Conservation (phyloP, 2,113 vertebrate species). For the Scytalopus superciliaris region DNA sequence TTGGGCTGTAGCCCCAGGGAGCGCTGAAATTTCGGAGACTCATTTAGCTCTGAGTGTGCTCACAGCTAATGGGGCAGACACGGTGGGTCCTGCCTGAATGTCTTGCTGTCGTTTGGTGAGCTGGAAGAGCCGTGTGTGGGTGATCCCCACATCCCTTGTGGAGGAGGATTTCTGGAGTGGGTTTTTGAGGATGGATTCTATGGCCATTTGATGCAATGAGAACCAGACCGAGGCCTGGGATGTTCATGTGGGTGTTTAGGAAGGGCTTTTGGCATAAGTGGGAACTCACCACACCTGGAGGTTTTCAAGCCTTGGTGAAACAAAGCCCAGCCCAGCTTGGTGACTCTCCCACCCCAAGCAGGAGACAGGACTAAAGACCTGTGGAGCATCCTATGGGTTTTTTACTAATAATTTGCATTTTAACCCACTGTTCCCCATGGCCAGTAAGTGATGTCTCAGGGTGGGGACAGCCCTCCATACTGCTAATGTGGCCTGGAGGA, state of each 20-base stretch:
- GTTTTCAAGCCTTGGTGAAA: not conserved
- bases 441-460: fast-evolving
- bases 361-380: not conserved
- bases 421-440: fast-evolving
- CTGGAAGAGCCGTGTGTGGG: fast-evolving
- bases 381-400: not conserved
- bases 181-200: fast-evolving
- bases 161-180: not conserved
- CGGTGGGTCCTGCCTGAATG: not conserved
- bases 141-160: not conserved
- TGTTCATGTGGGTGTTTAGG: not conserved
- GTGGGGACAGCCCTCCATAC: fast-evolving
- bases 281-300: not conserved
- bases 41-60: not conserved
- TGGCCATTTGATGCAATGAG: fast-evolving
- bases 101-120: fast-evolving
- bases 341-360: not conserved
- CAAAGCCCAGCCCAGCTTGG: not conserved
- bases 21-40: not conserved
- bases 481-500: not conserved
- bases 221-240: no score
- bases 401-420: not conserved
- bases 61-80: not conserved
- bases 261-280: not conserved
- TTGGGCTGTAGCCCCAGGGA: not conserved